Conservation (phyloP, 2,888 invertebrate genomes). For the Embidobia sp. region DNA sequence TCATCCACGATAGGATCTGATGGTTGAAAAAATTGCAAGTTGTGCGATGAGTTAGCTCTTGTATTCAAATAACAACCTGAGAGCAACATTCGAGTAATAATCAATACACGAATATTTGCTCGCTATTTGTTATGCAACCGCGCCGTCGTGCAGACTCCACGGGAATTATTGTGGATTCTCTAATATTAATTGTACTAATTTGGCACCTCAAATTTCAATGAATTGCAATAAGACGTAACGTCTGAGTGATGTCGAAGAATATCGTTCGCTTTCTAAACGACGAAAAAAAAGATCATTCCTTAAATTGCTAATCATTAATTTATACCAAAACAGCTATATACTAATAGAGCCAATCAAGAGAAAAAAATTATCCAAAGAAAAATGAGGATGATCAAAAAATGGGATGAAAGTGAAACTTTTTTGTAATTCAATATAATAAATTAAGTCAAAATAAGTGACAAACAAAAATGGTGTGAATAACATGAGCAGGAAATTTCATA, state of each 20-base stretch:
- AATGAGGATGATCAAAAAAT: too few species aligned
- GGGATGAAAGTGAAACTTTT: too few species aligned
- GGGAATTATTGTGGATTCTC: neutral
- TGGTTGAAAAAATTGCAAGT: slow-evolving; percentile 13
- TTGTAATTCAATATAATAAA: too few species aligned
- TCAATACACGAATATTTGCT: slow-evolving; percentile 15
- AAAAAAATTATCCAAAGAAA: slow-evolving; percentile 8
- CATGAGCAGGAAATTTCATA: too few species aligned
- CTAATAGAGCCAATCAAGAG: slow-evolving; percentile 5
- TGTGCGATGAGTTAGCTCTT: slow-evolving; percentile 19
- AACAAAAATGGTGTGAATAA: too few species aligned
- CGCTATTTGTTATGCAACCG: slow-evolving; percentile 7
- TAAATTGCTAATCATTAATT: slow-evolving; percentile 4
- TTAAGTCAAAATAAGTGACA: too few species aligned
- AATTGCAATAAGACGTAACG: neutral
- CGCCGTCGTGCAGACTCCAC: neutral
- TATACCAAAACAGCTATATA: too few species aligned
- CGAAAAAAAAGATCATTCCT: neutral
- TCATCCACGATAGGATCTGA: slow-evolving; percentile 5
- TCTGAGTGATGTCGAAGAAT: too few species aligned
- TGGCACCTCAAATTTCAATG: neutral
- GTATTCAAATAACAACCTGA: neutral
- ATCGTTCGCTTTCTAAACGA: neutral
- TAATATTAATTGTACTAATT: slow-evolving; percentile 19
- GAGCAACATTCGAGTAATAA: neutral